Evolutionary conservation across 2,797 vertebrate genomes (phyloP).

Genomic region (Halcyon chelicuti): DNA sequence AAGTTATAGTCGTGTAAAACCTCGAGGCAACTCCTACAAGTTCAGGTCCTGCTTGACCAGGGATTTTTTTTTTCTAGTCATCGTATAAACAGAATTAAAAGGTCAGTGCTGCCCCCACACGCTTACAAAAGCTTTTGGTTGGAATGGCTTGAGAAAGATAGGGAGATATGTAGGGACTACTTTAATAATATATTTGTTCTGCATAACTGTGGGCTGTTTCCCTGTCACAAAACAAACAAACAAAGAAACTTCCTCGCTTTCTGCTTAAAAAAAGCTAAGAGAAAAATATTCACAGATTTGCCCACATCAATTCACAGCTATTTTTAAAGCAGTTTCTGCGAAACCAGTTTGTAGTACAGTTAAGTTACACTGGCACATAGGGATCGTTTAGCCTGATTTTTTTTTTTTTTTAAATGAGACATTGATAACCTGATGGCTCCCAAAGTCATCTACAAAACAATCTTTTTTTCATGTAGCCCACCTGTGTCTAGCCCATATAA

Average conservation of each 20-base stretch:
- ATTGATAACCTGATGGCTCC: background rate
- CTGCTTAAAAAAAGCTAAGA: background rate
- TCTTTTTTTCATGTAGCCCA: background rate
- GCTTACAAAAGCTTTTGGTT: conserved; percentile 46
- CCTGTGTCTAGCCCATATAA: background rate
- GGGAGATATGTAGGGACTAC: background rate
- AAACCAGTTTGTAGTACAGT: background rate
- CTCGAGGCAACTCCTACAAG: background rate
- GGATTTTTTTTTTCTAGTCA: conserved; percentile 2
- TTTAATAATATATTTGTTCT: background rate
- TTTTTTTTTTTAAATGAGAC: background rate
- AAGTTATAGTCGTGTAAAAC: background rate
- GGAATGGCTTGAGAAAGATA: background rate
- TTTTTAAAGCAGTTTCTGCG: background rate
- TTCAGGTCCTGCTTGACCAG: background rate
- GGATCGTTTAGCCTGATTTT: background rate
- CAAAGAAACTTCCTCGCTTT: background rate
- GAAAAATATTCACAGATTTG: background rate
- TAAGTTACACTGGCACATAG: background rate
- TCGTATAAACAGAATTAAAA: conserved; percentile 51
- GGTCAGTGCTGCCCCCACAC: conserved; percentile 57
- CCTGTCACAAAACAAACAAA: background rate
- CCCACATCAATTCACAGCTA: background rate
- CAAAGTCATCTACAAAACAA: background rate
- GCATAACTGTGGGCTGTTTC: background rate